Evolutionary conservation across 2,113 vertebrate species (phyloP).

Genomic region (Carassius gibelio): DNA sequence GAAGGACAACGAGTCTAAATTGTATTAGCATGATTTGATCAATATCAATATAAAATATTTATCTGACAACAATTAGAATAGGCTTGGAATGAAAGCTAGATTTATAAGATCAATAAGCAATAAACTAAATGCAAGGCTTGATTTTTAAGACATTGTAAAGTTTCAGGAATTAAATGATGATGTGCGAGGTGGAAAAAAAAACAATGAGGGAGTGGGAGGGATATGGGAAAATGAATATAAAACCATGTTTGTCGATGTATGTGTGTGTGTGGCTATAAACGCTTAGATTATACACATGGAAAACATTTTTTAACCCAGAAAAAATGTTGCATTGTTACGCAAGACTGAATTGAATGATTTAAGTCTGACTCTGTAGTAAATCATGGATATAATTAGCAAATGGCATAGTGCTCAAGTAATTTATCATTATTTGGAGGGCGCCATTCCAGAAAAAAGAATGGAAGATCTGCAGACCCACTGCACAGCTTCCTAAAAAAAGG

Average conservation of each 20-base stretch:
- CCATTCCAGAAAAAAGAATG: slow-evolving; percentile 98
- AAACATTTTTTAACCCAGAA: slow-evolving; percentile 95
- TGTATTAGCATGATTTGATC: slow-evolving; percentile 65
- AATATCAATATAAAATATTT: slow-evolving; percentile 75
- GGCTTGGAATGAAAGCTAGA: slow-evolving; percentile 76
- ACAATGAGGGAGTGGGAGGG: slow-evolving; percentile 44
- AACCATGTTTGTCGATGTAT: slow-evolving; percentile 78
- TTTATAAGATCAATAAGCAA: slow-evolving; percentile 81
- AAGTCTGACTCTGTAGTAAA: slow-evolving; percentile 99
- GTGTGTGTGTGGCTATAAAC: slow-evolving; percentile 83
- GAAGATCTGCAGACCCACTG: slow-evolving; percentile 96
- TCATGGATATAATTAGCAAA: slow-evolving; percentile 99
- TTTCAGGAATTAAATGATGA: slow-evolving; percentile 68
- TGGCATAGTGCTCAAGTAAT: slow-evolving; percentile 99
- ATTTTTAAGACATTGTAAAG: slow-evolving; percentile 71
- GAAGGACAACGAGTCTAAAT: slow-evolving; percentile 70
- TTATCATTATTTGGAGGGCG: slow-evolving; percentile 99
- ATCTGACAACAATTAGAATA: slow-evolving; percentile 79
- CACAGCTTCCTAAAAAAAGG: slow-evolving; percentile 96
- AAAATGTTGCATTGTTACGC: slow-evolving; percentile 98
- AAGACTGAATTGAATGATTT: slow-evolving; percentile 99
- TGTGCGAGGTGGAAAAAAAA: slow-evolving; percentile 67
- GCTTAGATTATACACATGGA: slow-evolving; percentile 99
- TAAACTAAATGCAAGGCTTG: slow-evolving; percentile 76
- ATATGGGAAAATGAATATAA: slow-evolving; percentile 72